Conservation (phyloP, 2,113 vertebrate species). For the Xerus inauris region DNA sequence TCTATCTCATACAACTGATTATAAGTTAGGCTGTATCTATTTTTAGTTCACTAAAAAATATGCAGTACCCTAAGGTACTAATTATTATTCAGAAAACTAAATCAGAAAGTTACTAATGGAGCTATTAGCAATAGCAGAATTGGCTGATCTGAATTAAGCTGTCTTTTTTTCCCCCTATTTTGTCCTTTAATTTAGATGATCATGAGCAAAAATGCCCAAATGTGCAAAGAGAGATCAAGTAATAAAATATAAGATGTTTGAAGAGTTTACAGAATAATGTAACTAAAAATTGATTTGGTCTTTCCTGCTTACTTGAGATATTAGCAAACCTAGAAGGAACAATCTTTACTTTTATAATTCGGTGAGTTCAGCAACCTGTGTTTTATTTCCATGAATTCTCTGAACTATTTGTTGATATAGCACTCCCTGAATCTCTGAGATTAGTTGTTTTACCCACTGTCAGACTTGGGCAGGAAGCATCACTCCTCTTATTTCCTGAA, state of each 20-base stretch:
- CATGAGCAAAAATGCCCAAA: not conserved
- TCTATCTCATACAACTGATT: not conserved
- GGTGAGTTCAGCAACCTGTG: not conserved
- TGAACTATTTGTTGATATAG: too few relatives aligned
- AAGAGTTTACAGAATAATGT: not conserved
- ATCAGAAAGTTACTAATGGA: conserved; percentile 24
- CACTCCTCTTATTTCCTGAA: not conserved
- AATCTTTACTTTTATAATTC: not conserved
- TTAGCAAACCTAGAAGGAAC: not conserved
- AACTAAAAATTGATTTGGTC: not conserved
- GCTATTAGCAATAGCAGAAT: conserved; percentile 38
- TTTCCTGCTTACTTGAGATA: not conserved
- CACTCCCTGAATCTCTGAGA: too few relatives aligned
- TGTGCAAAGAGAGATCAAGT: not conserved
- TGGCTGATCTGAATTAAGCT: not conserved
- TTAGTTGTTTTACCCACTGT: not conserved
- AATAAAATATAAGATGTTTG: not conserved
- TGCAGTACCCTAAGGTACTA: not conserved
- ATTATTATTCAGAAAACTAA: conserved; percentile 21
- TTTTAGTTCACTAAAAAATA: conserved; percentile 7
- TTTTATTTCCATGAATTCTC: not conserved
- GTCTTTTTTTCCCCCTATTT: not conserved
- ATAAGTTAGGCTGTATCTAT: not conserved
- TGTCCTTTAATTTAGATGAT: not conserved
- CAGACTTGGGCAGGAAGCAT: not conserved